Base-by-base conservation (phyloP, 2,113 vertebrate species). In the Microcebus ravelobensis region DNA sequence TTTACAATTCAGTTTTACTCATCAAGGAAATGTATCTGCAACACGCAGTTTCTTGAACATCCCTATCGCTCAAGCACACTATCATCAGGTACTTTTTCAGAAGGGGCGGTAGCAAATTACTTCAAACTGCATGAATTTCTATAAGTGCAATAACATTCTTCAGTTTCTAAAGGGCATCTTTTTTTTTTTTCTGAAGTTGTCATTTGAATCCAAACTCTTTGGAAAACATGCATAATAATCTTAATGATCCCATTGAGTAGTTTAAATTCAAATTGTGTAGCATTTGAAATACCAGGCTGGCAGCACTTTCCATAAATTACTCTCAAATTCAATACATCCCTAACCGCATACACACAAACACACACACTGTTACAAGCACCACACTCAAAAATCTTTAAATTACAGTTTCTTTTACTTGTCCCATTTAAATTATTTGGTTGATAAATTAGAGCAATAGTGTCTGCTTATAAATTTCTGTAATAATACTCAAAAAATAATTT, bases 221-320 rank as follows among this genome's bases (percentile, higher is more conserved):
- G 96, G 97, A 98, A 99, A 98, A 98, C 97, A 98, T 97, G 98
- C 98, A 98, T 99, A 99, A 99, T 98, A 98, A 98, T 98, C 98
- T 99, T 98, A 99, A 99, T 98, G 98, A 99, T 98, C 96, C 97
- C 97, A 99, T 98, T 98, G 98, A 99, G 98, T 98, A 98, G 98
- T 98, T 98, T 98, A 98, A 98, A 98, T 99, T 98, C 98, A 99
- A 99, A 99, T 99, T 99, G 98, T 98, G 96, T 97, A 98, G 98
- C 97, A 98, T 97, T 91, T 68, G 97, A 98, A 98, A 98, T 97
- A 98, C 97, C 98, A 98, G 27, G 97, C 97, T 98, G 98, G 98
- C 98, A 99, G 98, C 96, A 98, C 98, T 98, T 98, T 98, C 98
- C 98, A 99, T 98, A 99, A 99, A 99, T 98, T 99, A 98, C 97